Conservation (phyloP, 2,888 invertebrate genomes). For the Nomada fabriciana region DNA sequence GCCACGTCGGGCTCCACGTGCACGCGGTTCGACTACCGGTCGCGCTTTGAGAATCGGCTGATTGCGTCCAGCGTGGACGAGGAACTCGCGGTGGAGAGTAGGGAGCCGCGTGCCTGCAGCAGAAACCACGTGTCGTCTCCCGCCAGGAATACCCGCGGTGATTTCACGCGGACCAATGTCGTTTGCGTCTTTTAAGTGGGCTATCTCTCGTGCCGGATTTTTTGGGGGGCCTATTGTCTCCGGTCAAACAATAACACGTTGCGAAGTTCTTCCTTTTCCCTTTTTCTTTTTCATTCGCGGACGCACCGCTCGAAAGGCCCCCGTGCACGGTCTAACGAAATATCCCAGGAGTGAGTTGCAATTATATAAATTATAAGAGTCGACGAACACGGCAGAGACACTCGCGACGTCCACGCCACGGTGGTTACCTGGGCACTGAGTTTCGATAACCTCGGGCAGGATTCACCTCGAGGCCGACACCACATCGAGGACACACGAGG, state of each 20-base stretch:
- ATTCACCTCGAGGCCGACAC: neutral
- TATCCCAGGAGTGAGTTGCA: too few relatives aligned
- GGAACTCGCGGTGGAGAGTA: conserved; percentile 68
- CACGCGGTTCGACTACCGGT: conserved; percentile 76
- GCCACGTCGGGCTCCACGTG: conserved; percentile 64
- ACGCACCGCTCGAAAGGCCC: too few relatives aligned
- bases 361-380: too few relatives aligned
- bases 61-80: conserved; percentile 74
- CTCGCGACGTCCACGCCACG: neutral
- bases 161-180: conserved; percentile 44
- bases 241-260: too few relatives aligned
- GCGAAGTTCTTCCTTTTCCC: too few relatives aligned
- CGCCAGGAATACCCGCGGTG: conserved; percentile 63
- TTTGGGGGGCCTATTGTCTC: neutral
- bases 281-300: too few relatives aligned
- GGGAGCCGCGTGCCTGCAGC: conserved; percentile 69
- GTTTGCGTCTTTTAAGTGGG: neutral
- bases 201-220: neutral
- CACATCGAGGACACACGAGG: neutral
- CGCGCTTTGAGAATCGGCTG: conserved; percentile 75
- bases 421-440: neutral
- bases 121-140: conserved; percentile 74
- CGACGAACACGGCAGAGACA: neutral
- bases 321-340: too few relatives aligned
- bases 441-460: neutral